phyloP scores from a whole-genome alignment of 2,888 invertebrate species.

The Cryptocheilus praepositus region DNA sequence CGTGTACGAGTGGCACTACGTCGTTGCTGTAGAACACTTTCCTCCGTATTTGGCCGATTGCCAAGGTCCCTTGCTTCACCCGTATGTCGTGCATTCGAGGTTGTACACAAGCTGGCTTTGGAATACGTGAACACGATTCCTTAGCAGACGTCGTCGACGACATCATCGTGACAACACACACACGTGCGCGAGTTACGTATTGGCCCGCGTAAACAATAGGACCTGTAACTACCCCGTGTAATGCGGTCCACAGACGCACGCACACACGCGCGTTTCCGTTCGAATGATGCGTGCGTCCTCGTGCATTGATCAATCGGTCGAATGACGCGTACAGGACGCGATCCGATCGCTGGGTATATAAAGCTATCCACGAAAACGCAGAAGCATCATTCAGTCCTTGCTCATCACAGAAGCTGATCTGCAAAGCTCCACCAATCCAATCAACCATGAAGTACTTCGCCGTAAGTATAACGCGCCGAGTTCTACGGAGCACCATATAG shows the following conservation, averaged over 20 bases:
- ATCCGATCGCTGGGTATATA: constrained; percentile 62
- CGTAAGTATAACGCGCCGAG: constrained; percentile 56
- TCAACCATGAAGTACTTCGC: constrained; percentile 65
- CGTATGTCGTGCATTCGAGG: constrained; percentile 40
- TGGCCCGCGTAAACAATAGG: constrained; percentile 26
- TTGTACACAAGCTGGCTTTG: constrained; percentile 35
- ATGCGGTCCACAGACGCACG: constrained; percentile 24
- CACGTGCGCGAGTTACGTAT: constrained; percentile 40
- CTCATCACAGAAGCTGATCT: constrained; percentile 50
- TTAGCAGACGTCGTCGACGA: constrained; percentile 37
- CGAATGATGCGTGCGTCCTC: constrained; percentile 49
- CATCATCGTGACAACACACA: constrained; percentile 10
- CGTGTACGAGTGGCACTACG: constrained; percentile 41
- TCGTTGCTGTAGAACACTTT: constrained; percentile 62
- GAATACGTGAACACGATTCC: constrained; percentile 53
- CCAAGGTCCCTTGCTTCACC: constrained; percentile 67
- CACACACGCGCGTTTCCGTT: constrained; percentile 3
- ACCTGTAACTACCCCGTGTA: constrained; percentile 46
- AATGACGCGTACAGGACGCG: constrained; percentile 56
- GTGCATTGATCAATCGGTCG: constrained; percentile 60
- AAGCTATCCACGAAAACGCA: constrained; percentile 58
- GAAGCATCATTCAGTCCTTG: constrained; percentile 65
- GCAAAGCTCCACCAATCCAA: constrained; percentile 30
- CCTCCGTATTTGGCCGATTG: constrained; percentile 65
- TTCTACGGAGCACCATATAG: background rate